Conservation (phyloP, 1,140 invertebrate genomes). For the Bombus superbus region DNA sequence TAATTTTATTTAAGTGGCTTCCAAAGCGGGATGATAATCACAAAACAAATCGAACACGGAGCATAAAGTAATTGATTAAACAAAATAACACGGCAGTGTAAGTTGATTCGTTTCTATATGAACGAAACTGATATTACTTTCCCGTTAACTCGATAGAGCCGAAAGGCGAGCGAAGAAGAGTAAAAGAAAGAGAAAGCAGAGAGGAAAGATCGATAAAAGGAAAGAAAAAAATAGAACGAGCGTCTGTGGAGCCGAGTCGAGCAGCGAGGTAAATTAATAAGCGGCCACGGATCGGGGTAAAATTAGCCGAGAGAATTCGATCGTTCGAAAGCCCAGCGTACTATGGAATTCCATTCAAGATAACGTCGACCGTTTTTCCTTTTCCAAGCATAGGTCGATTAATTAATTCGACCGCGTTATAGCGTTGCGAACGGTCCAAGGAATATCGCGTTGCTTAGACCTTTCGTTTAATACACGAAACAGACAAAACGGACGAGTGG, state of each 20-base stretch:
- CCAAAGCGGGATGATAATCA: too few relatives aligned
- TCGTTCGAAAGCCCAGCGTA: not conserved
- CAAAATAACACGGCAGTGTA: too few relatives aligned
- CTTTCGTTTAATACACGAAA: not conserved
- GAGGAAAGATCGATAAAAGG: not conserved
- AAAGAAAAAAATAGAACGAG: not conserved
- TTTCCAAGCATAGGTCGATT: not conserved
- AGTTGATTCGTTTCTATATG: too few relatives aligned
- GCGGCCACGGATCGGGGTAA: not conserved
- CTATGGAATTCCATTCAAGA: slow-evolving; percentile 4
- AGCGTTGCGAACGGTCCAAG: slow-evolving; percentile 8
- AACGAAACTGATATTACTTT: too few relatives aligned
- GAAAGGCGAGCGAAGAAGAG: not conserved
- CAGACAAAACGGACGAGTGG: not conserved
- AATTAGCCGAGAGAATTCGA: slow-evolving; percentile 27
- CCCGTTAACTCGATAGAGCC: not conserved
- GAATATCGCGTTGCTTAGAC: slow-evolving; percentile 6
- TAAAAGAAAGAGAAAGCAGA: not conserved
- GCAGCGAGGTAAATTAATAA: slow-evolving; percentile 36
- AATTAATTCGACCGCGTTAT: slow-evolving; percentile 31
- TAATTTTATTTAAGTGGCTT: too few relatives aligned
- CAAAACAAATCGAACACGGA: too few relatives aligned
- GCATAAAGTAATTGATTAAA: too few relatives aligned
- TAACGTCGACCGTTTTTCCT: not conserved
- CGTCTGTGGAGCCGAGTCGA: not conserved